A percentile compares a stretch with the other conserved stretches of the same genome.
Evolutionary conservation across 2,888 invertebrate genomes (phyloP).

Genomic region (Gastrophysa polygoni): DNA sequence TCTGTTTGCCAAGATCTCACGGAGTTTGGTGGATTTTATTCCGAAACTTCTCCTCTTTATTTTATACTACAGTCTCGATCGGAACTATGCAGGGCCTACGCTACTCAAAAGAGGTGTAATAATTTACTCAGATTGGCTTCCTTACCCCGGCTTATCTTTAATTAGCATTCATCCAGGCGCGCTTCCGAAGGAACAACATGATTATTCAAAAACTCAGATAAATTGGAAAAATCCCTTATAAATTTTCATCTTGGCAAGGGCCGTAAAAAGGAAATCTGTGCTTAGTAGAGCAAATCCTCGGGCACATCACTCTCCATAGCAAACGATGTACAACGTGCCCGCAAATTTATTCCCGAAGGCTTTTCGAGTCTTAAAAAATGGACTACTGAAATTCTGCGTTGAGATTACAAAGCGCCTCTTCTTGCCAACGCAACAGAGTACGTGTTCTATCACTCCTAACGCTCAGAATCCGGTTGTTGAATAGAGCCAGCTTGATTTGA

Average conservation of each 20-base stretch:
- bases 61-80: too few species aligned
- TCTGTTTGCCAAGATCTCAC: too few species aligned
- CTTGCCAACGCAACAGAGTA: conserved; percentile 38
- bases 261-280: conserved; percentile 27
- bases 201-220: conserved; percentile 22
- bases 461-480: conserved; percentile 34
- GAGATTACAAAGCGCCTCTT: conserved; percentile 31
- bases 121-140: background rate
- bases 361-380: conserved; percentile 40
- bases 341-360: conserved; percentile 41
- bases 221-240: conserved; percentile 8
- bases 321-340: conserved; percentile 32
- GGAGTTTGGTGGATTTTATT: too few species aligned
- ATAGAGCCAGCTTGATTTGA: conserved; percentile 36
- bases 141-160: background rate
- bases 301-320: conserved; percentile 37
- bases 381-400: conserved; percentile 37
- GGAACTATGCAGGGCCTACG: too few species aligned
- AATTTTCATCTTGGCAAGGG: conserved; percentile 2
- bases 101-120: too few species aligned
- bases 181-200: too few species aligned
- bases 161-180: background rate
- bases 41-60: too few species aligned
- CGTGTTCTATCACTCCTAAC: conserved; percentile 41
- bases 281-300: conserved; percentile 37